Evolutionary conservation across 2,888 invertebrate genomes (phyloP), one percentile per base, ranked within the genome.

Genomic region (Chirona hameri): DNA sequence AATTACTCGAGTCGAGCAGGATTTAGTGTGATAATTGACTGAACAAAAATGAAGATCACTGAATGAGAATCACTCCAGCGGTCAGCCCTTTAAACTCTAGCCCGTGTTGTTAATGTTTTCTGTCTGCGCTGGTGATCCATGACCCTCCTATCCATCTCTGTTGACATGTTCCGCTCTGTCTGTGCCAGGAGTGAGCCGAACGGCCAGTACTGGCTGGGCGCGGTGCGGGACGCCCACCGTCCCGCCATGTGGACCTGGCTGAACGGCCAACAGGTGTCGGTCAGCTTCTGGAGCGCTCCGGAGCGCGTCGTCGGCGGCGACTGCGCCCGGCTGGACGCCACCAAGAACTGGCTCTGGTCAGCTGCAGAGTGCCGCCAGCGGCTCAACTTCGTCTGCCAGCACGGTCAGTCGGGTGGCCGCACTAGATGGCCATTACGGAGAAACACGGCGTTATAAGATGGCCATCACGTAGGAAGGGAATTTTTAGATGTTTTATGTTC

Each of bases 131-230:
- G n/a, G n/a, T n/a, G n/a, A n/a, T n/a, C n/a, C n/a, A n/a, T n/a
- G n/a, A n/a, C n/a, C n/a, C n/a, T n/a, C n/a, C n/a, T n/a, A n/a
- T n/a, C n/a, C n/a, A n/a, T n/a, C n/a, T n/a, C n/a, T n/a, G n/a
- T n/a, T n/a, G n/a, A n/a, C n/a, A n/a, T n/a, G 48, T 48, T 12
- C 7, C 60, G 4, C 21, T 39, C 9, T 39, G 29, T 48, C 29
- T 9, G n/a, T 79, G 72, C 0, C 89, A 92, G 94, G 87, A 95
- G 94, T 87, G 96, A 97, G 89, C 93, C 94, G 39, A 94, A 93
- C 87, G 96, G 95, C 83, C 96, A 96, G 86, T 97, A 97, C 88
- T 97, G 97, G 97, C 94, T 97, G 93, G 97, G 96, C 0, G 95
- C 95, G 0, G 92, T 95, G 15, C 90, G 96, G n/a, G 96, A 96